These are phyloP conservation scores for Drosophila pseudotalamancana DNA, from an alignment of 2,888 invertebrate species.

Conservation along the genomic window DNA sequence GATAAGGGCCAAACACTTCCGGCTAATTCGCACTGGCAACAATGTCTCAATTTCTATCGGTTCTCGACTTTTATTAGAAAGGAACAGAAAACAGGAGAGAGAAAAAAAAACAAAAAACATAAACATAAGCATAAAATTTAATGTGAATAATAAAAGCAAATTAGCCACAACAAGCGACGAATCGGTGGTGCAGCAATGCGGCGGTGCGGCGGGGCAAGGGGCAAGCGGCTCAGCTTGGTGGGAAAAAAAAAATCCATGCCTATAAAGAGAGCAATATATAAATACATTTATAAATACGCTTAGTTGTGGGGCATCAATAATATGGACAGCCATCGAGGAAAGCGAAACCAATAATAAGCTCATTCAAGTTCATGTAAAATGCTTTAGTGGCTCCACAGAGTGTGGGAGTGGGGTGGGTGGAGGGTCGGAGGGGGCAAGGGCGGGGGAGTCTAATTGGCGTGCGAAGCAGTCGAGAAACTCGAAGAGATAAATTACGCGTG, in stretches of 20 bases:
- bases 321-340: conserved; percentile 59
- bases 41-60: conserved; percentile 71
- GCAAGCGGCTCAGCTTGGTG: conserved; percentile 53
- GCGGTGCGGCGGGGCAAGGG: not conserved
- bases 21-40: conserved; percentile 67
- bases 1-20: conserved; percentile 52
- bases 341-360: conserved; percentile 71
- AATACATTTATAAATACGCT: conserved; percentile 53
- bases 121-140: conserved; percentile 76
- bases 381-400: conserved; percentile 21
- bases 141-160: conserved; percentile 76
- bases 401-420: not conserved
- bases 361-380: conserved; percentile 78
- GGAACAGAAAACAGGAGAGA: not conserved
- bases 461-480: conserved; percentile 59
- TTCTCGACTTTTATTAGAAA: conserved; percentile 60
- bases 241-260: conserved; percentile 60
- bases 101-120: conserved; percentile 37
- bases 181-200: not conserved
- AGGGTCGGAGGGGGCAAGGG: not conserved
- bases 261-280: conserved; percentile 54
- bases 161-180: conserved; percentile 64
- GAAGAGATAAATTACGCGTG: conserved; percentile 69
- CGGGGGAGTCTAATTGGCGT: conserved; percentile 60
- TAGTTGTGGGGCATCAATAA: conserved; percentile 67